phyloP scores from a whole-genome alignment of 2,797 vertebrate species.

The Tauraco hartlaubi region DNA sequence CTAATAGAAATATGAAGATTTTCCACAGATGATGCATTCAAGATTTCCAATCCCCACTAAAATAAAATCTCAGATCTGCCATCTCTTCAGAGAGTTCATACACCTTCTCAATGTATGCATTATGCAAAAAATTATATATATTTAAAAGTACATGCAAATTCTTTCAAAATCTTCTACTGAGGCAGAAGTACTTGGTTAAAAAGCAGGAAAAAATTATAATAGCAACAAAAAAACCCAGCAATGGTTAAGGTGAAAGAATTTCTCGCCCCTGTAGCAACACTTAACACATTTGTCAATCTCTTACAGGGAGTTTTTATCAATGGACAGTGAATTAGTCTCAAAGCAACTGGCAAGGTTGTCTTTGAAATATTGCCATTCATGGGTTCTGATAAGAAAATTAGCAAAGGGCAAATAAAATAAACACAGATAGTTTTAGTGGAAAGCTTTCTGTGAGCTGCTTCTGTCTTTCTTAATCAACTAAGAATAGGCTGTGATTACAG shows the following conservation, averaged over 20 bases:
- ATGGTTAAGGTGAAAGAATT: background rate
- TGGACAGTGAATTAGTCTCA: background rate
- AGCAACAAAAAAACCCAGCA: background rate
- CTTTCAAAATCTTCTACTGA: background rate
- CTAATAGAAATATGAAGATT: background rate
- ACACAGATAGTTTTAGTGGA: conserved; percentile 50
- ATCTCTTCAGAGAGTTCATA: background rate
- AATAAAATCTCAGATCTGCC: background rate
- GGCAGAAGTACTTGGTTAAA: background rate
- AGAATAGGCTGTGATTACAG: conserved; percentile 78
- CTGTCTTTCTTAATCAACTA: conserved; percentile 79
- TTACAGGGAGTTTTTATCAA: background rate
- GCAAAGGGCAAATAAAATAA: conserved; percentile 59
- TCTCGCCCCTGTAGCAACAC: background rate
- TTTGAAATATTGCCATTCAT: background rate
- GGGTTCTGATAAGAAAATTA: conserved; percentile 28
- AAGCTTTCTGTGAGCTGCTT: conserved; percentile 57
- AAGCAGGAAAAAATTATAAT: background rate
- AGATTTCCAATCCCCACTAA: background rate
- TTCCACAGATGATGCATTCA: background rate
- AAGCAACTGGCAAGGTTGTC: background rate
- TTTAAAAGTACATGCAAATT: background rate
- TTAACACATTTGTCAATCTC: background rate
- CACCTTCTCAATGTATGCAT: background rate
- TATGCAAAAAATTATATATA: background rate